Evolutionary conservation across 2,113 vertebrate genomes (phyloP), one percentile per base, ranked within the genome.

Genomic region (Marmota flaviventris): DNA sequence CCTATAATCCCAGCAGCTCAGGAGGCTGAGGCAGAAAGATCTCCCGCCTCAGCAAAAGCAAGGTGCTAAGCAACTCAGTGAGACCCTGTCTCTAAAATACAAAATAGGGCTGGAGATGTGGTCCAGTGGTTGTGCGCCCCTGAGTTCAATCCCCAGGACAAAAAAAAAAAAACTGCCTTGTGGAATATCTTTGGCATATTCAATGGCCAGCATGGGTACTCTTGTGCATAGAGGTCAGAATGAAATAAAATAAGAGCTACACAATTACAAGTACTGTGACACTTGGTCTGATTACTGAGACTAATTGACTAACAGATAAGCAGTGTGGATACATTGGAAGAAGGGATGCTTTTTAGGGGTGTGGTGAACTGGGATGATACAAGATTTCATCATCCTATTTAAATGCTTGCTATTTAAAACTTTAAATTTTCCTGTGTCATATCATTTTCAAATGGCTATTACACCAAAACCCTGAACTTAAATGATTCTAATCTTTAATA

Each of bases 351-450:
- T n/a, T 18, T 37, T 51, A 61, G 5, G 51, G 53, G 16, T 39
- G 45, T 37, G 42, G 73, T 48, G 24, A 2, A 48, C 20, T 32
- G 39, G n/a, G 12, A 56, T 42, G n/a, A 48, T 17, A 72, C 11
- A 4, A 27, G 53, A 45, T 72, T 73, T 61, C 22, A 48, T 61
- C 22, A 12, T n/a, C 5, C 42, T 93, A 61, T 37, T 61, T n/a
- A 37, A 61, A 29, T 25, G 17, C 27, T 13, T 11, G 61, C 27
- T 29, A 67, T 45, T 67, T 65, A 29, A 76, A 69, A 22, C n/a
- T 94, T 91, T 89, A 45, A 42, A 75, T 89, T 73, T 95, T 70
- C 73, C 89, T 86, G 45, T 65, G 32, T 51, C 25, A 53, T 87
- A 78, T 4, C n/a, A 67, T 77, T 81, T 85, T 29, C 78, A 67